Evolutionary conservation across 2,797 vertebrate species (phyloP), one percentile per base, ranked within the genome.

Genomic region (Tolypeutes matacus): DNA sequence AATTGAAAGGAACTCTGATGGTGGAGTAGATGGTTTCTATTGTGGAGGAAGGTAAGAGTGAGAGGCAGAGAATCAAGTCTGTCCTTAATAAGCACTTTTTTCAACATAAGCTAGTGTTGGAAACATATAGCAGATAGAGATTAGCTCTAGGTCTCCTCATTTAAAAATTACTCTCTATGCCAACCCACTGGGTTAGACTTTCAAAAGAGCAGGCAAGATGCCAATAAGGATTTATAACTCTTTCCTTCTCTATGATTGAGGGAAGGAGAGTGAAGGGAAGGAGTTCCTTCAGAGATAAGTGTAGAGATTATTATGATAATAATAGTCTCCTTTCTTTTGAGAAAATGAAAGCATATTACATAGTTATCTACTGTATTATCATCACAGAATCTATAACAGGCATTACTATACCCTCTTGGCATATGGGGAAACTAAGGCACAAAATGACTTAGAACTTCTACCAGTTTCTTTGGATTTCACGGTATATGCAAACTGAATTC

Each of bases 81-180:
- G 67, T 69, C 87, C 67, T 77, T 95, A 95, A 94, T 96, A 94
- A 89, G 75, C 65, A 82, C 62, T 78, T 93, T 72, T 95, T 91
- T 96, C 91, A 73, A 34, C n/a, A 51, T 82, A 87, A 92, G 80
- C 46, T 89, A 51, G 92, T 89, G 77, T 86, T 91, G 76, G 96
- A 95, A 94, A 77, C 62, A 78, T 58, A 67, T 92, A 95, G 95
- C 95, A 96, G 83, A 83, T 81, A 53, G 64, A 95, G 90, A 97
- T 96, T 96, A 95, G 70, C 27, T 80, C 72, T 96, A 91, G 94
- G 49, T 95, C 91, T 94, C 93, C 95, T 96, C 93, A 89, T 96
- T 97, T 96, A 95, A 96, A 97, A 96, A 96, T 93, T 95, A 93
- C 62, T 95, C 86, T 95, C 86, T 96, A 95, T 96, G 82, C 92